These are phyloP conservation scores for Ciconia nigra DNA, from an alignment of 2,797 vertebrate genomes.

Conservation along the genomic window DNA sequence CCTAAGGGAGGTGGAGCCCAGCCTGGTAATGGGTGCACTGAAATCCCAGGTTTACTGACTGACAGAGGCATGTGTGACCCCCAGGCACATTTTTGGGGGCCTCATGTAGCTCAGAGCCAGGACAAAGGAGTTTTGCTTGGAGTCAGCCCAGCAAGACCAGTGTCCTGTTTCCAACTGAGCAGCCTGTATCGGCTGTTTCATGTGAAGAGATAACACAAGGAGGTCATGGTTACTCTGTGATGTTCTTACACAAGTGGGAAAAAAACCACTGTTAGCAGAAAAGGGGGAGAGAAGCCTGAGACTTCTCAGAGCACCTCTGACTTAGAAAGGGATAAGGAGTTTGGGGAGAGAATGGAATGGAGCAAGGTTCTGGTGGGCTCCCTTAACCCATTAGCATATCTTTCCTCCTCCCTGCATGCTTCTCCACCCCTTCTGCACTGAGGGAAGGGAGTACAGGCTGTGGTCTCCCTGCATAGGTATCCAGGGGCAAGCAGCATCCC, in stretches of 20 bases:
- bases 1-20: neutral
- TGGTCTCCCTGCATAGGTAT: neutral
- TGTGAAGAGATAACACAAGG: neutral
- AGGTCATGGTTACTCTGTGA: neutral
- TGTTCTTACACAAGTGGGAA: neutral
- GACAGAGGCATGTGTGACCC: neutral
- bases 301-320: neutral
- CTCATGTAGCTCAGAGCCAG: neutral
- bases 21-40: neutral
- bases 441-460: neutral
- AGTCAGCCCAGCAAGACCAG: neutral
- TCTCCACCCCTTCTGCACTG: neutral
- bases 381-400: neutral
- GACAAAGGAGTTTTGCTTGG: neutral
- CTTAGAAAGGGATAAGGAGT: neutral
- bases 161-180: neutral
- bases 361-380: neutral
- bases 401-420: neutral
- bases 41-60: neutral
- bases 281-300: neutral
- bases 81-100: rapidly evolving
- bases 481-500: neutral
- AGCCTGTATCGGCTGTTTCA: neutral
- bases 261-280: neutral
- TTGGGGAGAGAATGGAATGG: neutral